phyloP scores from a whole-genome alignment of 2,113 vertebrate genomes.

The Hemiprocne comata region DNA sequence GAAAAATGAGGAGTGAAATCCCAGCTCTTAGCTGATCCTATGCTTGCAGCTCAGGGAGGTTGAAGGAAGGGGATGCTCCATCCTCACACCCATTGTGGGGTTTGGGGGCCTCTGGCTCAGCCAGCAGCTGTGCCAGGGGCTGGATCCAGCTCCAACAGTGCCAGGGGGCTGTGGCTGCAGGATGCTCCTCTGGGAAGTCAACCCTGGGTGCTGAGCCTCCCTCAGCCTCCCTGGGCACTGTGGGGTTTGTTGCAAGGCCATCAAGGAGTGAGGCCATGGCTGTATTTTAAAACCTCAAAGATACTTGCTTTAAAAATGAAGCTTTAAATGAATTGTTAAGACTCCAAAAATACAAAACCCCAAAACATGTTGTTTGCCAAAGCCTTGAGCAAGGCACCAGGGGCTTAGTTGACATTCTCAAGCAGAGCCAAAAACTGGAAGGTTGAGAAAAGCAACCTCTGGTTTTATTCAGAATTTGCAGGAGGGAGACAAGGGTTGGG shows the following conservation, averaged over 20 bases:
- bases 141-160: accelerated
- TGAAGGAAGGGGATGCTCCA: accelerated
- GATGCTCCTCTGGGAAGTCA: not conserved
- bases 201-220: not conserved
- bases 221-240: accelerated
- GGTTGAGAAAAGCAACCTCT: not conserved
- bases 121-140: not conserved
- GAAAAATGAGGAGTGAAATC: conserved; percentile 4
- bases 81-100: accelerated
- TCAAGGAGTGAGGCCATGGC: accelerated
- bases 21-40: not conserved
- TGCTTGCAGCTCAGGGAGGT: not conserved
- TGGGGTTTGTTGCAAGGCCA: not conserved
- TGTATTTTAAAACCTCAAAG: not conserved
- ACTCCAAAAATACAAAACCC: too few relatives aligned
- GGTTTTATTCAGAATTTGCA: not conserved
- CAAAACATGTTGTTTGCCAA: not conserved
- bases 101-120: not conserved
- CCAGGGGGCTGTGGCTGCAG: accelerated
- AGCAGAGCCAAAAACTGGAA: not conserved
- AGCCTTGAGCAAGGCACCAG: not conserved
- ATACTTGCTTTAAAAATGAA: not conserved
- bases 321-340: not conserved
- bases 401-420: not conserved
- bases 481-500: not conserved